A percentile compares a stretch with the other conserved stretches of the same genome.
Conservation (phyloP, 2,797 vertebrate genomes). For the Champsocephalus gunnari region DNA sequence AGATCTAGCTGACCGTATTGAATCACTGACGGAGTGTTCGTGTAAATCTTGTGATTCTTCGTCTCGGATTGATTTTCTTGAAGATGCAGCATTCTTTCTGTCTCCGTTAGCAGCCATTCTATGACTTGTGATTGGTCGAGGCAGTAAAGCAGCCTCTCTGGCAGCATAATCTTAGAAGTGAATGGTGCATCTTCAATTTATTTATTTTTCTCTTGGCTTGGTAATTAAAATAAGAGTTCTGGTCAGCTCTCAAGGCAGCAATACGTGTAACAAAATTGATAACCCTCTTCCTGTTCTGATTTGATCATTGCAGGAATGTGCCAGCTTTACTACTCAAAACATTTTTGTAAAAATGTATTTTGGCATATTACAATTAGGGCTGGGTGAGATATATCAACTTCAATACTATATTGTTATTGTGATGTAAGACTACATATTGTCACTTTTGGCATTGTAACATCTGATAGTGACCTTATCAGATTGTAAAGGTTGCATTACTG, state of each 20-base stretch:
- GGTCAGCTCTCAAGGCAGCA: constrained; percentile 51
- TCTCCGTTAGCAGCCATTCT: constrained; percentile 8
- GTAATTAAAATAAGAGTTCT: constrained; percentile 45
- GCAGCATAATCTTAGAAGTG: constrained; percentile 24
- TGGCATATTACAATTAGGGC: not conserved
- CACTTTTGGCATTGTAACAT: no score
- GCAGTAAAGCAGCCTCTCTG: constrained; percentile 12
- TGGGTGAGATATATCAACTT: no score
- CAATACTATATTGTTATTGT: no score
- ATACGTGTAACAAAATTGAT: constrained; percentile 4
- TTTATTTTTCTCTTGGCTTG: constrained; percentile 55
- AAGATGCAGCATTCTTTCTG: constrained; percentile 65
- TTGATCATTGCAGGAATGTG: not conserved
- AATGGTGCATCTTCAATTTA: constrained; percentile 66
- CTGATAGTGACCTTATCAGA: no score
- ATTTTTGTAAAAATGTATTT: constrained; percentile 2
- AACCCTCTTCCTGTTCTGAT: not conserved
- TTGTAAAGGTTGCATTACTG: no score
- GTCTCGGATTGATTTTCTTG: constrained; percentile 41
- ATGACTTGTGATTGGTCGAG: constrained; percentile 32
- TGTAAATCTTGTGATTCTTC: constrained; percentile 44
- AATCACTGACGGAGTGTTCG: constrained; percentile 37
- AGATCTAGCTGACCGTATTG: constrained; percentile 56
- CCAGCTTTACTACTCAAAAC: constrained; percentile 3
- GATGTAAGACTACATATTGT: no score